Base-by-base conservation (phyloP, 2,797 vertebrate genomes). In the Crenuchus spilurus region DNA sequence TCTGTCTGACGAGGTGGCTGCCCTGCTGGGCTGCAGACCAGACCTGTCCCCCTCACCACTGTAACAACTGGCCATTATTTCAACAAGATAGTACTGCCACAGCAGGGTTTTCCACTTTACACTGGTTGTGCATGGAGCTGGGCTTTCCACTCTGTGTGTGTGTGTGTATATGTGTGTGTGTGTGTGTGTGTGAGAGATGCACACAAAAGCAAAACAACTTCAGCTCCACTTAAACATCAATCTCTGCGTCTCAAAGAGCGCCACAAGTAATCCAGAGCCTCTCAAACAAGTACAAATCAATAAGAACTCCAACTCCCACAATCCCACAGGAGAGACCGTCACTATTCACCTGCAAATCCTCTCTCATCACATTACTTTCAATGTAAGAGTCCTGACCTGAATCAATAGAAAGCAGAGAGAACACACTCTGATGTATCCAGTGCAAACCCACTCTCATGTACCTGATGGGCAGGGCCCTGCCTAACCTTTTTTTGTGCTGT, bases 51-150 rank as follows among this genome's bases (percentile, higher is more conserved):
- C 14, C 13, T 42, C 35, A 84, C 79, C 39, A 37, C 74, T 65
- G 78, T 69, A 70, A 70, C 60, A 66, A 67, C 81, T 80, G 80
- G 77, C 82, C 76, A 82, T 83, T 87, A 88, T 84, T 80, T 80
- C 71, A 66, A 72, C 78, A 77, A 74, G 63, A 70, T 57, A 67
- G 51, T 62, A 35, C 57, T 68, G 57, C 26, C 74, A 64, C 83
- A 83, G 83, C 85, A 86, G 65, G 79, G 80, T 77, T 82, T 87
- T 87, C 77, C 82, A 85, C 85, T 88, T 85, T 70, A 85, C 58
- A 65, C 77, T 75, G 74, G 67, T 66, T 44, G 67, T 57, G 57
- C 67, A 62, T 54, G 20, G 66, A 70, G 65, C 64, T 52, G 39
- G 30, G 22, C 70, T 64, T 58, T 68, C 63, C 41, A 74, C 22